A percentile compares a stretch with the other conserved stretches of the same genome.
phyloP scores from a whole-genome alignment of 1,140 invertebrate species.

The Amphibalanus amphitrite region DNA sequence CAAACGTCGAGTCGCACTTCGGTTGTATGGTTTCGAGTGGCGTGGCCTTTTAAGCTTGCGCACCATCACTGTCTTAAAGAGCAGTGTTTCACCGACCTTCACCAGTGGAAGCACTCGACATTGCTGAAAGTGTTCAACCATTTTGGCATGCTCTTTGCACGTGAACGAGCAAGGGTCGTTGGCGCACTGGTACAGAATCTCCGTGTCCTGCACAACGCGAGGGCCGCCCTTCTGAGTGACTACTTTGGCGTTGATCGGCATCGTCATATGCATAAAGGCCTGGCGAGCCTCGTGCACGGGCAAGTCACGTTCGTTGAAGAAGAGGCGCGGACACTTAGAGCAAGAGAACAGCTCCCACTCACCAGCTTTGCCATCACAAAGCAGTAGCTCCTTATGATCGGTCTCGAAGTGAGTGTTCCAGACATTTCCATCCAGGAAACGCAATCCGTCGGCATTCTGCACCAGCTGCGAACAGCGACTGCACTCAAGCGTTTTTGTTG shows the following conservation, averaged over 20 bases:
- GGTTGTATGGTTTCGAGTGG: no score
- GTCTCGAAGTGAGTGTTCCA: background rate
- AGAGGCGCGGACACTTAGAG: background rate
- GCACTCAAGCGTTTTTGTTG: background rate
- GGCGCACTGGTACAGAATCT: background rate
- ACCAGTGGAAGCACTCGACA: background rate
- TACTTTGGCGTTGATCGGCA: background rate
- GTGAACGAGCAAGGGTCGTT: background rate
- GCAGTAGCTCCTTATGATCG: background rate
- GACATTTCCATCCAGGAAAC: background rate
- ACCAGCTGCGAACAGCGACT: background rate
- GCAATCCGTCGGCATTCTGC: background rate
- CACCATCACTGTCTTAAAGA: background rate
- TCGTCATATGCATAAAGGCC: background rate
- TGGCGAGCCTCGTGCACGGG: background rate
- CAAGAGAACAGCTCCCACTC: background rate
- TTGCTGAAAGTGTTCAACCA: background rate
- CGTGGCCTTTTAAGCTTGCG: no score
- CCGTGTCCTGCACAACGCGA: background rate
- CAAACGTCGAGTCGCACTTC: background rate
- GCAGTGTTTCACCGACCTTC: background rate
- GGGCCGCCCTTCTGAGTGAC: background rate
- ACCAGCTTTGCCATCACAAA: background rate
- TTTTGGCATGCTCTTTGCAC: background rate
- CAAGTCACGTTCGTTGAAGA: background rate